Evolutionary conservation across 1,140 invertebrate genomes (phyloP), one percentile per base, ranked within the genome.

Genomic region (Vollenhovia emeryi): DNA sequence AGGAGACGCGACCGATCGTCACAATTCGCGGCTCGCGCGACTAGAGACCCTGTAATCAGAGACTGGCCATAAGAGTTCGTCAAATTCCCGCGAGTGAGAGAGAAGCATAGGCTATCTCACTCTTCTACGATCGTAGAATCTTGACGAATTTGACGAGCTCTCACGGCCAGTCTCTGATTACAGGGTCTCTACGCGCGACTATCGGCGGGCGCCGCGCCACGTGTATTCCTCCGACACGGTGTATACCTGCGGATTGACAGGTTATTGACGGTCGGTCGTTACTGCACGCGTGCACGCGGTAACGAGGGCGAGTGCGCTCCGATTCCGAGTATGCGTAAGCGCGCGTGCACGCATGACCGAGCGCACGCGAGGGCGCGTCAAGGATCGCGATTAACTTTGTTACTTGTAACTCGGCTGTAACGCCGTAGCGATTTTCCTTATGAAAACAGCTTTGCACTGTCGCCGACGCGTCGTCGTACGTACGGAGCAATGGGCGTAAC

Each of bases 181-280:
- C n/a, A n/a, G n/a, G n/a, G n/a, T n/a, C n/a, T n/a, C n/a, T n/a
- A n/a, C 69, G 71, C 24, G 71, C 3, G 27, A 50, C 30, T 33
- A 50, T 75, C 36, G 52, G 69, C 33, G 33, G 40, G 30, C 30
- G 40, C 71, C 71, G 45, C 30, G 40, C 71, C 71, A 60, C 80
- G 80, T 76, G 68, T 57, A 52, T 50, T 76, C 69, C 80, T 82
- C n/a, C 71, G 30, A 68, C 43, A 75, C 64, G 57, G 36, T 55
- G 43, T 84, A 84, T 82, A 55, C 84, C 43, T 60, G 78, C 36
- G 60, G 78, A 83, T 82, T 83, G 84, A 86, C 84, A 86, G 84
- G 62, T 86, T 86, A 86, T 86, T 86, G 84, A 66, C 84, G 84
- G 76, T 45, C 36, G 27, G 27, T 62, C 50, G 52, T 80, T 79